A percentile compares a stretch with the other conserved stretches of the same genome.
Evolutionary conservation across 2,113 vertebrate genomes (phyloP).

Genomic region (Cephalopterus ornatus): DNA sequence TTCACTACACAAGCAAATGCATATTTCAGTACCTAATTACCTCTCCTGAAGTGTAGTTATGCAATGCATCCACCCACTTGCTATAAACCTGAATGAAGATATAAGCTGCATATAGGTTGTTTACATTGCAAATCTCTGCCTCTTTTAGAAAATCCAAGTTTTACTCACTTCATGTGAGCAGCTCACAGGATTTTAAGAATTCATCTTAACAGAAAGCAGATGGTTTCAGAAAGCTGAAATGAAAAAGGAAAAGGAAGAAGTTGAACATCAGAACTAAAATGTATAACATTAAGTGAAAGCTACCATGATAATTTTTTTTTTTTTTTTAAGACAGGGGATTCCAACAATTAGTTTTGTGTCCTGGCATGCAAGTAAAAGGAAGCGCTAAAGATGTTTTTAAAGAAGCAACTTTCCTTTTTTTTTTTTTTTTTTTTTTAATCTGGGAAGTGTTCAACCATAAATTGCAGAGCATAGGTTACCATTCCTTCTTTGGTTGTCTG

Average conservation of each 20-base stretch:
- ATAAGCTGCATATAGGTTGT: slow-evolving; percentile 30
- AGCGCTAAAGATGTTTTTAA: not conserved
- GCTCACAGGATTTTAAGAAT: slow-evolving; percentile 41
- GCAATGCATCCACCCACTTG: slow-evolving; percentile 10
- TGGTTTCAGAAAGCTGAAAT: slow-evolving; percentile 58
- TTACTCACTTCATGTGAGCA: slow-evolving; percentile 26
- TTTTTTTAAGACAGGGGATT: not conserved
- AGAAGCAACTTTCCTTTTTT: not conserved
- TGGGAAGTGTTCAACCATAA: not conserved
- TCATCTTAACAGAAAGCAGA: slow-evolving; percentile 59
- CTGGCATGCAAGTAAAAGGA: not conserved
- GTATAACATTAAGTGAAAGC: not conserved
- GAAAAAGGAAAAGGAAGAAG: slow-evolving; percentile 17
- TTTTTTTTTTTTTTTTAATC: not conserved
- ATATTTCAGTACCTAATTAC: slow-evolving; percentile 16
- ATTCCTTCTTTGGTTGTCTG: not conserved
- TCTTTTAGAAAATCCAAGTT: slow-evolving; percentile 47
- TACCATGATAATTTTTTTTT: not conserved
- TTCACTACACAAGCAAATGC: not conserved
- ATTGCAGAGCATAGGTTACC: not conserved
- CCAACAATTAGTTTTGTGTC: not conserved
- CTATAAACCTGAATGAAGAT: slow-evolving; percentile 61
- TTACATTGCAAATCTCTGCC: slow-evolving; percentile 44
- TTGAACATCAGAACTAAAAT: not conserved
- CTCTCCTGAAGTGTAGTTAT: slow-evolving; percentile 19